These are phyloP conservation scores for Eledona agricola DNA, from an alignment of 2,888 invertebrate genomes.

Conservation along the genomic window DNA sequence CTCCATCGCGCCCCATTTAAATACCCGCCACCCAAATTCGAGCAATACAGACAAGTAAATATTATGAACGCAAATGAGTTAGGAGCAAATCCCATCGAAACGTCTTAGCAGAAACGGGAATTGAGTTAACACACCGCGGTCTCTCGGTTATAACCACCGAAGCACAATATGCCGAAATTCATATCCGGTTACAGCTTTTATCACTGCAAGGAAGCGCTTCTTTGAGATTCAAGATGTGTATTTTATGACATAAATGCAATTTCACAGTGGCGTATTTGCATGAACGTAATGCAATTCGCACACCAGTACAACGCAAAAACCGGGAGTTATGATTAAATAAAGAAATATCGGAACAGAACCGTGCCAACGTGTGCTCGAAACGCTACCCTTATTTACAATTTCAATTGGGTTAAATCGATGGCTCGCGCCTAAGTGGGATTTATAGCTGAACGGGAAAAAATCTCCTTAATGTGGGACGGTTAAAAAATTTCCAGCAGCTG, in stretches of 20 bases:
- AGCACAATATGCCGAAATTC: constrained; percentile 45
- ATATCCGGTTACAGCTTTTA: constrained; percentile 42
- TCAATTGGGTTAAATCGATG: constrained; percentile 28
- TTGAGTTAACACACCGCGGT: constrained; percentile 24
- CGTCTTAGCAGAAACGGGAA: constrained; percentile 21
- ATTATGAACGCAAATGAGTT: constrained; percentile 7
- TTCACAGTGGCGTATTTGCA: constrained; percentile 36
- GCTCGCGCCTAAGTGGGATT: constrained; percentile 16
- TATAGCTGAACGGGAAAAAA: constrained; percentile 22
- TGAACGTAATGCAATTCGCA: constrained; percentile 39
- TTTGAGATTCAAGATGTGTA: constrained; percentile 45
- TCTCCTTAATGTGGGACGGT: constrained; percentile 2
- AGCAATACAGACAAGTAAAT: constrained; percentile 26
- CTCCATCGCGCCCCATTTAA: constrained; percentile 13
- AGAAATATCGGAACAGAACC: constrained; percentile 17
- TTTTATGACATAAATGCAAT: constrained; percentile 49
- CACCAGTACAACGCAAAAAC: no score
- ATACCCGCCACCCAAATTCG: constrained; percentile 15
- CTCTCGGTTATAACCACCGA: constrained; percentile 16
- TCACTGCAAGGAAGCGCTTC: constrained; percentile 38
- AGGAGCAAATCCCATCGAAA: constrained; percentile 24
- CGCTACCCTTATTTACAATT: constrained; percentile 28
- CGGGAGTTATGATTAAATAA: constrained; percentile 41
- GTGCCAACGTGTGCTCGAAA: constrained; percentile 28
- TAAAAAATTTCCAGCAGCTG: constrained; percentile 9